Conservation (phyloP, 92 coral and sea anemone species). For the Porites rus region DNA sequence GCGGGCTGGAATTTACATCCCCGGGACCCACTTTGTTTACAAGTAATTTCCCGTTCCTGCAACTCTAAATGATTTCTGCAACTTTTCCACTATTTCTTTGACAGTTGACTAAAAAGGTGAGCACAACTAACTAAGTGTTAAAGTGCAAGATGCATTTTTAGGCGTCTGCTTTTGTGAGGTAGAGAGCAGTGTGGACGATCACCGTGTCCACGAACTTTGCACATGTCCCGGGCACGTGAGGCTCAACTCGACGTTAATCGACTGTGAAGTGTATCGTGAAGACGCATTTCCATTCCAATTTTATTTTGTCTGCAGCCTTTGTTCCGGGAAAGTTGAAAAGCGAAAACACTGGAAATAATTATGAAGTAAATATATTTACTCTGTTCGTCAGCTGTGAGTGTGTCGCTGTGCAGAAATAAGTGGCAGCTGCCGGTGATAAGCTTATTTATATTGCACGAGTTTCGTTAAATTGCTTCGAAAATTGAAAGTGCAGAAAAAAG, state of each 20-base stretch:
- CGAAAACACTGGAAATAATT: no score
- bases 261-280: neutral
- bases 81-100: neutral
- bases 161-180: neutral
- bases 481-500: no score
- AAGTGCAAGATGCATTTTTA: neutral
- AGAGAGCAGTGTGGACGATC: no score
- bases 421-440: no score
- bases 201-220: no score
- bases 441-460: no score
- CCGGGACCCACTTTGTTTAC: neutral
- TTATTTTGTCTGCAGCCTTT: slow-evolving; percentile 20
- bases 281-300: no score
- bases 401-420: no score
- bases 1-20: neutral
- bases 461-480: no score
- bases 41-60: no score
- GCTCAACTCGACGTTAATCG: neutral
- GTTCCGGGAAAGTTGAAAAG: neutral
- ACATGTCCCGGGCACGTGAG: neutral
- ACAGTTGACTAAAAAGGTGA: neutral
- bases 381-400: no score
- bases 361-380: no score
- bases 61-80: neutral
- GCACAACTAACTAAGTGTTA: neutral